phyloP scores from a whole-genome alignment of 2,797 vertebrate genomes.

The Gobionotothen gibberifrons region DNA sequence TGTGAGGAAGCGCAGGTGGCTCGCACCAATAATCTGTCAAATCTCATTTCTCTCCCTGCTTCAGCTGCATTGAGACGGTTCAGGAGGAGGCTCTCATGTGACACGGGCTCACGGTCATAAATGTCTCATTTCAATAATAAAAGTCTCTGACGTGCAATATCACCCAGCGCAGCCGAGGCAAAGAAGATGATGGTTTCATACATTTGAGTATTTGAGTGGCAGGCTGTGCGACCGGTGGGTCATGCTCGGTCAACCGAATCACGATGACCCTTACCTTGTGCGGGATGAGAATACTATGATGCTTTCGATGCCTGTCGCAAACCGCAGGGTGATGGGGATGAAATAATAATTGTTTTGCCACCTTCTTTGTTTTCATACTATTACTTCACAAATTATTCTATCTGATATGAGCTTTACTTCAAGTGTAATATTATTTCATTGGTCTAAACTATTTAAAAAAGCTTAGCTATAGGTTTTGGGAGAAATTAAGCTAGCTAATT shows the following conservation, averaged over 20 bases:
- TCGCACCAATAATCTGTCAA: conserved; percentile 65
- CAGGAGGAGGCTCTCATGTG: conserved; percentile 41
- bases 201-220: conserved; percentile 71
- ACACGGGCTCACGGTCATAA: conserved; percentile 53
- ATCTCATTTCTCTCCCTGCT: conserved; percentile 70
- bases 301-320: conserved; percentile 69
- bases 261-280: conserved; percentile 32
- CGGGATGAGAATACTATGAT: conserved; percentile 71
- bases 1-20: conserved; percentile 62
- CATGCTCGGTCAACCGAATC: conserved; percentile 54
- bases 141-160: conserved; percentile 69
- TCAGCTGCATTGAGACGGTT: conserved; percentile 41
- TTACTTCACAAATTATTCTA: not conserved
- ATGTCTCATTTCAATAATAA: conserved; percentile 83
- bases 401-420: not conserved
- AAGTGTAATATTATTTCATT: not conserved
- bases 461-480: not conserved
- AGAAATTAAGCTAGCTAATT: not conserved
- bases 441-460: not conserved
- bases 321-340: not conserved
- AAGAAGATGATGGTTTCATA: conserved; percentile 56
- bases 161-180: conserved; percentile 24
- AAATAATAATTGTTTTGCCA: not conserved
- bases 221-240: conserved; percentile 57
- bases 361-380: not conserved